Evolutionary conservation across 1,140 invertebrate genomes (phyloP).

Genomic region (Lordiphosa mommai): DNA sequence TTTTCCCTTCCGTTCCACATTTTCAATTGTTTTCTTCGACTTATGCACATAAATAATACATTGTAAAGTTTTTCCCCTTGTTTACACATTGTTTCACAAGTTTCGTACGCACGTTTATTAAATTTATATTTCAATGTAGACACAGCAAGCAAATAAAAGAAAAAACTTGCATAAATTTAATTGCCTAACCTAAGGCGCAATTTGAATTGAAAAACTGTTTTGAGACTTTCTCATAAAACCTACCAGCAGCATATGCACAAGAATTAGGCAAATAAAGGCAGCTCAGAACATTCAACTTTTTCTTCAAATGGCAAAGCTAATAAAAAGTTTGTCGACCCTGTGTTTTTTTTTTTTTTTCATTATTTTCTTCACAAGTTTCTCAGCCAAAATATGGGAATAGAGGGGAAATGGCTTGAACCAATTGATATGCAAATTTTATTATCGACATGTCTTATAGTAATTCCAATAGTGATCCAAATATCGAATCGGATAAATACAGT

Average conservation of each 20-base stretch:
- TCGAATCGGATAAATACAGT: too few species aligned
- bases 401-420: too few species aligned
- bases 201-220: constrained; percentile 34
- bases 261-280: constrained; percentile 17
- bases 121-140: constrained; percentile 29
- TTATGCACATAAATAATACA: not conserved
- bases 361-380: too few species aligned
- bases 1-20: not conserved
- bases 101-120: not conserved
- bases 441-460: too few species aligned
- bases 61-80: too few species aligned
- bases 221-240: constrained; percentile 16
- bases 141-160: constrained; percentile 9
- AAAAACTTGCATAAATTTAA: constrained; percentile 24
- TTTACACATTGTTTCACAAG: not conserved
- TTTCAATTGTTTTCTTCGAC: not conserved
- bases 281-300: constrained; percentile 32
- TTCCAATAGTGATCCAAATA: too few species aligned
- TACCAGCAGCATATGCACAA: constrained; percentile 12
- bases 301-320: constrained; percentile 34
- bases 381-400: too few species aligned
- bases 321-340: constrained; percentile 55
- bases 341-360: too few species aligned
- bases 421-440: too few species aligned
- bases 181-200: not conserved